Base-by-base conservation (phyloP, 2,888 invertebrate species). In the Melitaea athalia region DNA sequence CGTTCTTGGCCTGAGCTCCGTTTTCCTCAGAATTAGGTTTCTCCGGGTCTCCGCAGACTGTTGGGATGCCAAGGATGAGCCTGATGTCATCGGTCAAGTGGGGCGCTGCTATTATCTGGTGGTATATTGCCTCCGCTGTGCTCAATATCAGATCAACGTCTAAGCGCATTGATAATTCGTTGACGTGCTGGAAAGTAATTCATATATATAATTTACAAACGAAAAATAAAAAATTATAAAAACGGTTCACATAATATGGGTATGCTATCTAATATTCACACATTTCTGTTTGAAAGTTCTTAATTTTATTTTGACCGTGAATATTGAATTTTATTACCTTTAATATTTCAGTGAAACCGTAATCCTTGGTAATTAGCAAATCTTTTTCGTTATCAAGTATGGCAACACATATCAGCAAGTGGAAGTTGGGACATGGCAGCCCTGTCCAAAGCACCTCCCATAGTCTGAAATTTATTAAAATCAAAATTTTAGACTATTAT, bases 401-500 rank as follows among this genome's bases (percentile, higher is more conserved):
- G 64, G 99, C 98, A 68, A 98, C 95, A 82, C 97, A 97, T 64
- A 99, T 93, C n/a, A 99, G 90, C 62, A 99, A 92, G 86, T 99
- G 98, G 88, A 99, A 99, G 88, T 99, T 99, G 74, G 96, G 94
- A 83, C 99, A 99, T 0, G 99, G 99, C 79, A 97, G 90, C 72
- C 96, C 97, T 0, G 99, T 99, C 99, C 99, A 99, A 7, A 99
- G 85, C 38, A 98, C 97, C 93, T 99, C 99, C 99, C 99, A 99
- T 71, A 99, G 88, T 82, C 93, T 93, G 81, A 66, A 75, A 72
- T n/a, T 14, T 45, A 11, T 14, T 45, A 14, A 45, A 5, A 45
- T 10, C 4, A 14, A 14, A 3, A 24, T 52, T 8, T 50, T 1
- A 7, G n/a, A 49, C 7, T n/a, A 49, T n/a, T n/a, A 49, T n/a